A percentile compares a stretch with the other conserved stretches of the same genome.
These are phyloP conservation scores for Camponotus fellah DNA, from an alignment of 2,888 invertebrate genomes.

Conservation along the genomic window DNA sequence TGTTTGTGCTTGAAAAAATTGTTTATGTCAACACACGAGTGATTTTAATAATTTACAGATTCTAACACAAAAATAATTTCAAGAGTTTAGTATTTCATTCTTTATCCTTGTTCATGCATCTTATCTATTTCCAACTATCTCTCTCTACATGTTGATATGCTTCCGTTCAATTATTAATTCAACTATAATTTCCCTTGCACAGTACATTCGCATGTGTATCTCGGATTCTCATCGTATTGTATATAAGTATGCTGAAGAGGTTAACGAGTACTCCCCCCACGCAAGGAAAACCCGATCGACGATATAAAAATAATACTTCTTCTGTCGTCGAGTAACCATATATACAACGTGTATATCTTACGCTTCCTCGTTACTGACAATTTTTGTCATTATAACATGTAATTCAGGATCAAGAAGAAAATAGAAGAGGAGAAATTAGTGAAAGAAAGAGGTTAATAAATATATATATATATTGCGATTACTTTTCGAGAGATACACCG, in stretches of 20 bases:
- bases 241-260: slow-evolving; percentile 21
- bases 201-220: not conserved
- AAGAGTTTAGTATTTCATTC: not conserved
- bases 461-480: not conserved
- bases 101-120: not conserved
- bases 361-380: slow-evolving; percentile 6
- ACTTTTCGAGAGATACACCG: not conserved
- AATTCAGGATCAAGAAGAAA: slow-evolving; percentile 2
- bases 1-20: not conserved
- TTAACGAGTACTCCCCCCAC: slow-evolving; percentile 20
- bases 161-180: not conserved
- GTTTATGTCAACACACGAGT: not conserved
- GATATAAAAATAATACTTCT: slow-evolving; percentile 44
- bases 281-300: slow-evolving; percentile 40
- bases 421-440: not conserved
- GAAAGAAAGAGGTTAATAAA: slow-evolving; percentile 15
- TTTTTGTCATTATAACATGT: slow-evolving; percentile 9
- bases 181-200: not conserved
- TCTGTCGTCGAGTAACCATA: not conserved
- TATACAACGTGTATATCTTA: not conserved
- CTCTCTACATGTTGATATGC: not conserved
- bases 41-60: not conserved
- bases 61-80: not conserved
- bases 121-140: not conserved
- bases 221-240: not conserved